These are phyloP conservation scores for Galemys pyrenaicus DNA, from an alignment of 2,113 vertebrate genomes.

Conservation along the genomic window DNA sequence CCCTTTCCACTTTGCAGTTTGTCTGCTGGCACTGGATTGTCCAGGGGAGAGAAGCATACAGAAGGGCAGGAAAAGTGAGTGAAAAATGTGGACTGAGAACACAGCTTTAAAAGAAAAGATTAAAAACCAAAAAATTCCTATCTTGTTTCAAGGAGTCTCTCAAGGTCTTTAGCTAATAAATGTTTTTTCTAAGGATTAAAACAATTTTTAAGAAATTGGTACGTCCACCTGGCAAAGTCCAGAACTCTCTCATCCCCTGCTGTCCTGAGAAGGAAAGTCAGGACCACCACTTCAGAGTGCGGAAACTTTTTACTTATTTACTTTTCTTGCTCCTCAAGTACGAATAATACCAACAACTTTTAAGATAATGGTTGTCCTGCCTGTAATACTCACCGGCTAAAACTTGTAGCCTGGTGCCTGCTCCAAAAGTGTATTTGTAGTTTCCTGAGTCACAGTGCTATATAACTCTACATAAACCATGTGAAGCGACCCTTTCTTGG, in stretches of 20 bases:
- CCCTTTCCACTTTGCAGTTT: not conserved
- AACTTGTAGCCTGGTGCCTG: conserved; percentile 71
- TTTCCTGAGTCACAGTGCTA: conserved; percentile 59
- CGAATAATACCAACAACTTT: not conserved
- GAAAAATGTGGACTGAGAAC: not conserved
- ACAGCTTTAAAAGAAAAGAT: not conserved
- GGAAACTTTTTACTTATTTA: not conserved
- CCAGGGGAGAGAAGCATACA: not conserved
- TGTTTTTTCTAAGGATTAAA: conserved; percentile 7
- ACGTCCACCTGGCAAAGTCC: not conserved
- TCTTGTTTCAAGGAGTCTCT: not conserved
- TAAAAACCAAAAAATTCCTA: not conserved
- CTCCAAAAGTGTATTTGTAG: conserved; percentile 60
- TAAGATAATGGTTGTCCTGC: conserved; percentile 22
- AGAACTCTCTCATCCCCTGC: not conserved
- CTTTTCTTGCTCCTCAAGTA: not conserved
- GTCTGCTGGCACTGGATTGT: not conserved
- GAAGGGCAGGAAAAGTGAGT: not conserved
- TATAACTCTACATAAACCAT: conserved; percentile 57
- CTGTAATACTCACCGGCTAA: conserved; percentile 66
- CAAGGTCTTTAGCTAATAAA: not conserved
- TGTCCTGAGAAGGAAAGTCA: not conserved
- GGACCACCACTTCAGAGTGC: not conserved
- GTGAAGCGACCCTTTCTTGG: not conserved
- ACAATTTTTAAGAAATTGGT: not conserved